These are phyloP conservation scores for Cavia porcellus DNA, from an alignment of 2,113 vertebrate species.

Conservation along the genomic window DNA sequence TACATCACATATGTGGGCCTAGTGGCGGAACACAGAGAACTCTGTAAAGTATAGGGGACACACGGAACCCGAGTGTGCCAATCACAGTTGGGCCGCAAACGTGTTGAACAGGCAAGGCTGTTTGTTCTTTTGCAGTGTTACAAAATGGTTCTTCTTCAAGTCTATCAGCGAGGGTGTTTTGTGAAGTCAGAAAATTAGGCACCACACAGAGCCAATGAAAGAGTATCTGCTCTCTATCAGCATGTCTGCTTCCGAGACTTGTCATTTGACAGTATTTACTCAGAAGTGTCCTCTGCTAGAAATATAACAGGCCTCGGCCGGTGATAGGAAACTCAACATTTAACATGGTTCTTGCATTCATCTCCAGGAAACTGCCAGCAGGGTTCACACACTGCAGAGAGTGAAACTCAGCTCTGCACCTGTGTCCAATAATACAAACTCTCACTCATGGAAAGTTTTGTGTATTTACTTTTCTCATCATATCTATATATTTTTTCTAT, in stretches of 20 bases:
- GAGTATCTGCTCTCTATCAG: constrained; percentile 10
- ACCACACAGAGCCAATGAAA: neutral
- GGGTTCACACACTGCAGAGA: neutral
- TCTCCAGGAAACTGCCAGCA: constrained; percentile 23
- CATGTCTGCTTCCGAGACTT: neutral
- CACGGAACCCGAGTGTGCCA: neutral
- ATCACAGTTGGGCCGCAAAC: neutral
- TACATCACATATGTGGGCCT: neutral
- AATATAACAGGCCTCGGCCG: neutral
- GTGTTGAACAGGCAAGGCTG: neutral
- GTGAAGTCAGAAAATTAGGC: constrained; percentile 1
- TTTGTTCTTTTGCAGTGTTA: neutral
- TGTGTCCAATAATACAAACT: neutral
- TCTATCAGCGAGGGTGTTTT: neutral
- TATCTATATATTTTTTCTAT: neutral
- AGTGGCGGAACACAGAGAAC: neutral
- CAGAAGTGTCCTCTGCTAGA: constrained; percentile 12
- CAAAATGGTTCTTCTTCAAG: neutral
- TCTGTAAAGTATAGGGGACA: neutral
- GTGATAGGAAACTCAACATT: neutral
- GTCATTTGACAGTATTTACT: constrained; percentile 53
- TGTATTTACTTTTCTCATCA: neutral
- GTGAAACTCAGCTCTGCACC: neutral
- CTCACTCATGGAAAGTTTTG: neutral
- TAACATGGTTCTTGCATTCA: neutral